Evolutionary conservation across 2,888 invertebrate genomes (phyloP).

Genomic region (Pseudococcus longispinus): DNA sequence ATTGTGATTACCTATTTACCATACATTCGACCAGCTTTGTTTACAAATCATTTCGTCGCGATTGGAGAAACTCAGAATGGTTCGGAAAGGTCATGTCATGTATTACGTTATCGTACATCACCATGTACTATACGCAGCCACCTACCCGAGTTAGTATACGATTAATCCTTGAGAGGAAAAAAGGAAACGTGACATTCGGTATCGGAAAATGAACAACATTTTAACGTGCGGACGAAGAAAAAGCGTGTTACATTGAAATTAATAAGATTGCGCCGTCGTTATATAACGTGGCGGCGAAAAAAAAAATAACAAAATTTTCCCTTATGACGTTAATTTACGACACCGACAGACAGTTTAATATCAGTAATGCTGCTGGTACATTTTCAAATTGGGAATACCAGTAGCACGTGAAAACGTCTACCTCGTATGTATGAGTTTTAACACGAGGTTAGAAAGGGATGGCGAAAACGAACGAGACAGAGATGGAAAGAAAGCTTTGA

Average conservation of each 20-base stretch:
- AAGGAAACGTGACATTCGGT: not conserved
- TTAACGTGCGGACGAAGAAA: not conserved
- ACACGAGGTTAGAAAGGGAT: too few species aligned
- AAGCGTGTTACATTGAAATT: constrained; percentile 25
- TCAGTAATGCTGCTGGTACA: constrained; percentile 25
- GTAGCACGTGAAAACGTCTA: constrained; percentile 6
- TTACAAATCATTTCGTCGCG: not conserved
- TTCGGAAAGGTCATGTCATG: not conserved
- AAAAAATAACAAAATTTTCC: constrained; percentile 17
- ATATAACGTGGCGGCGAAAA: not conserved
- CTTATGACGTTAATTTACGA: constrained; percentile 5
- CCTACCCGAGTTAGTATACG: not conserved
- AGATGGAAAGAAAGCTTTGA: not conserved
- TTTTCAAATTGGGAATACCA: constrained; percentile 32
- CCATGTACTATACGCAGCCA: too few species aligned
- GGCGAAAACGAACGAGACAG: not conserved
- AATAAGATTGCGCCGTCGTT: not conserved
- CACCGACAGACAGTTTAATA: constrained; percentile 37
- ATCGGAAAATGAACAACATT: not conserved
- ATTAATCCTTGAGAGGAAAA: not conserved
- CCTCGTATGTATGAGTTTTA: not conserved
- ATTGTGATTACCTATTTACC: not conserved
- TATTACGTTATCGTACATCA: not conserved
- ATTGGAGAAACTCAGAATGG: not conserved
- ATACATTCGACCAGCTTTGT: not conserved